A percentile compares a stretch with the other conserved stretches of the same genome.
Conservation (phyloP, 2,888 invertebrate genomes). For the Alcis repandata region DNA sequence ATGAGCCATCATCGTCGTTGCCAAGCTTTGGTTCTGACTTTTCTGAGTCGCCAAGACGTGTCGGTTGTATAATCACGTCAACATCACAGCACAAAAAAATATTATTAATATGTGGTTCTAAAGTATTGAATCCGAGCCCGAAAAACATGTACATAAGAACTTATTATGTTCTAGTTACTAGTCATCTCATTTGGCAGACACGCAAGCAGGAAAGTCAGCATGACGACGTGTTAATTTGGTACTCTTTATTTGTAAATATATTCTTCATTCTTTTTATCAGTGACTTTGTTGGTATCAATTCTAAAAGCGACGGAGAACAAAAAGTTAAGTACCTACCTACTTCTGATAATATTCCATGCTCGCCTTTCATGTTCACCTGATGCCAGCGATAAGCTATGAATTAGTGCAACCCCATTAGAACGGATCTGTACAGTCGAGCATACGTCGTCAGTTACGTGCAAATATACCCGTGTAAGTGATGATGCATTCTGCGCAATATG, state of each 20-base stretch:
- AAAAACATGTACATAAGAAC: background rate
- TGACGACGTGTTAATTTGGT: background rate
- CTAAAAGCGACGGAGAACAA: background rate
- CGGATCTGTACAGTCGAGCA: background rate
- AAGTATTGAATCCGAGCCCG: constrained; percentile 1
- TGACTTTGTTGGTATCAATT: background rate
- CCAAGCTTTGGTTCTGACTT: background rate
- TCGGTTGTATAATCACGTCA: background rate
- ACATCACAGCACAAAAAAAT: background rate
- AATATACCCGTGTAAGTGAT: constrained; percentile 16
- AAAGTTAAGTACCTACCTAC: background rate
- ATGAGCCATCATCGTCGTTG: background rate
- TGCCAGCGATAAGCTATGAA: background rate
- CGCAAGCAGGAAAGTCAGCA: background rate
- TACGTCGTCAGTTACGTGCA: constrained; percentile 12
- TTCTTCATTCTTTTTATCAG: background rate
- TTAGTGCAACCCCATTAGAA: background rate
- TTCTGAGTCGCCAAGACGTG: background rate
- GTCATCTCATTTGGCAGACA: background rate
- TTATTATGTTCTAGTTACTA: constrained; percentile 3
- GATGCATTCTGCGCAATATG: constrained; percentile 53
- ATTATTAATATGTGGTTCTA: background rate
- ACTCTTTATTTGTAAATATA: background rate
- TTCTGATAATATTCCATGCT: no score
- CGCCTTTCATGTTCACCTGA: background rate